phyloP scores from a whole-genome alignment of 2,113 vertebrate species.

The Lophotis ruficrista region DNA sequence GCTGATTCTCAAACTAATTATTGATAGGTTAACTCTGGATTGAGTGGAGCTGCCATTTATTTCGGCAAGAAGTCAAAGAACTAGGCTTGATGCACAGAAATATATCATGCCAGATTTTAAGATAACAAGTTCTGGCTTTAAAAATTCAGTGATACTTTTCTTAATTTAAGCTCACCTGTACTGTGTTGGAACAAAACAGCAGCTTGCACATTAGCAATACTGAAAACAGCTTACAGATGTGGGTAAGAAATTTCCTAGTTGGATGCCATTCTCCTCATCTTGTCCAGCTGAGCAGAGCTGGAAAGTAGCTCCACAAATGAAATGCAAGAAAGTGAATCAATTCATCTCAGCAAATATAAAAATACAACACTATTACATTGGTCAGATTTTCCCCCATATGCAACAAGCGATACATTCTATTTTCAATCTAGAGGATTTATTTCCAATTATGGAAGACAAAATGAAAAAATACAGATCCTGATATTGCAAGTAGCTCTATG shows the following conservation, averaged over 20 bases:
- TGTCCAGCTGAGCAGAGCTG: slow-evolving; percentile 22
- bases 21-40: not conserved
- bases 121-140: not conserved
- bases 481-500: not conserved
- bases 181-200: not conserved
- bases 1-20: not conserved
- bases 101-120: not conserved
- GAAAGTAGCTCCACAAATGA: slow-evolving; percentile 14
- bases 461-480: not conserved
- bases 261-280: not conserved
- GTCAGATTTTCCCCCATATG: not conserved
- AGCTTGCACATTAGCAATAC: not conserved
- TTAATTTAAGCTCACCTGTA: not conserved
- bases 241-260: not conserved
- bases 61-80: not conserved
- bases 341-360: slow-evolving; percentile 41
- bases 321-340: slow-evolving; percentile 22
- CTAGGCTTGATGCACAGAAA: not conserved
- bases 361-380: slow-evolving; percentile 1
- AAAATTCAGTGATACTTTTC: not conserved
- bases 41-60: not conserved
- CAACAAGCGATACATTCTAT: slow-evolving; percentile 1
- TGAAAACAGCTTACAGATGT: not conserved
- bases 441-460: slow-evolving; percentile 48
- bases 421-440: slow-evolving; percentile 40